Evolutionary conservation across 2,888 invertebrate species (phyloP), one percentile per base, ranked within the genome.

Genomic region (Malachius bipustulatus): DNA sequence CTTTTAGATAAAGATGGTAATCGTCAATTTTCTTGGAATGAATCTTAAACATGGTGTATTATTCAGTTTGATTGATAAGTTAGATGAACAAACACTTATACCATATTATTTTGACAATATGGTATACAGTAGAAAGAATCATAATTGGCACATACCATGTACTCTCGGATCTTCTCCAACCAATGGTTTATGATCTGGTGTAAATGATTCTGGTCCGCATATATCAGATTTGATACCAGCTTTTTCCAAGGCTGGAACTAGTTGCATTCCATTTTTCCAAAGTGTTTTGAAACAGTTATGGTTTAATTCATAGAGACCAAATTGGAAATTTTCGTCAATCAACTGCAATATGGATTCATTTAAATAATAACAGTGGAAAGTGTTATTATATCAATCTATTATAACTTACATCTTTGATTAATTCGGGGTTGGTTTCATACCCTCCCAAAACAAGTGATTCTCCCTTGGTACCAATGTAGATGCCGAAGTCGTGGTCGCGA

Each of bases 201-300:
- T 91, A 56, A 91, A 93, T 2, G 85, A 82, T 58, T 93, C 90
- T 0, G 89, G 88, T 0, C 91, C 91, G 54, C 88, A 91, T 2
- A 90, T 77, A 0, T 87, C 87, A 26, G 82, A 79, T 57, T 82
- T 88, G 12, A 91, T 75, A 3, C 90, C 90, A 4, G 78, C 71
- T 4, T 69, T 69, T 16, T 71, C 74, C 41, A 90, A 71, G 40
- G 71, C 68, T 0, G 91, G 90, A 38, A 85, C 77, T 6, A 91
- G 58, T 34, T 77, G 71, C 1, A 75, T 64, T 1, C 87, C 84
- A 34, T 75, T 73, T 43, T 69, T 69, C 54, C 88, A 70, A 54
- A 89, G 85, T 0, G 74, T 66, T 14, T 80, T 77, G 54, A 91
- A 91, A 2, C 84, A 72, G 30, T 80, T 77, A 80, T 84, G 89